phyloP scores from a whole-genome alignment of 2,888 invertebrate species.

The Mallateleia sp. region DNA sequence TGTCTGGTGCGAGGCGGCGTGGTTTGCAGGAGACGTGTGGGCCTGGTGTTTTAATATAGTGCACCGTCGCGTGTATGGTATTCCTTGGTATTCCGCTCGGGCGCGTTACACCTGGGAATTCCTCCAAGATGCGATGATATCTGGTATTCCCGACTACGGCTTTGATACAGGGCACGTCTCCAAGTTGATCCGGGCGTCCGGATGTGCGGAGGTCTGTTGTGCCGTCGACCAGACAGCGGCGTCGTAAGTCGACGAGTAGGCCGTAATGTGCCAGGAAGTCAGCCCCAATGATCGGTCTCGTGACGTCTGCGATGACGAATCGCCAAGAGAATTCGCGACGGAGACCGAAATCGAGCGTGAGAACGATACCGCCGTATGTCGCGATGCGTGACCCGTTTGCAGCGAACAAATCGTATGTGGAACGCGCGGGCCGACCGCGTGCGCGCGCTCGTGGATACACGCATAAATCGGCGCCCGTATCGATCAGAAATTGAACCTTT shows the following conservation, averaged over 20 bases:
- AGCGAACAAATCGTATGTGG: constrained; percentile 83
- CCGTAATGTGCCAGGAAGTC: constrained; percentile 84
- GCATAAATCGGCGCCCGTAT: constrained; percentile 68
- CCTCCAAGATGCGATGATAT: constrained; percentile 27
- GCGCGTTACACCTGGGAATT: constrained; percentile 38
- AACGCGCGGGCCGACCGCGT: constrained; percentile 48
- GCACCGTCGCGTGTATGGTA: constrained; percentile 42
- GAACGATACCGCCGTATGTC: constrained; percentile 82
- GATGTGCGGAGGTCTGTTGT: neutral
- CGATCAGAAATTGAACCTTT: constrained; percentile 50
- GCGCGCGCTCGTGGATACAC: constrained; percentile 53
- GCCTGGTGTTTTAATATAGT: constrained; percentile 82
- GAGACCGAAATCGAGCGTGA: constrained; percentile 82
- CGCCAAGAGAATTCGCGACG: constrained; percentile 84
- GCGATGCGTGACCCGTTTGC: constrained; percentile 84
- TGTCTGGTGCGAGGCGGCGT: constrained; percentile 85
- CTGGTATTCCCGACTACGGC: constrained; percentile 1
- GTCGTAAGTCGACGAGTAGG: constrained; percentile 83
- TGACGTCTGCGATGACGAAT: constrained; percentile 85
- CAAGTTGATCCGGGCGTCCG: no score
- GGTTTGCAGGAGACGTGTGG: constrained; percentile 84
- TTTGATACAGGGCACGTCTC: constrained; percentile 1
- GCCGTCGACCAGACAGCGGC: constrained; percentile 78
- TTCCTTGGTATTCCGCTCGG: constrained; percentile 61
- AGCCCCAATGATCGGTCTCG: constrained; percentile 85